Evolutionary conservation across 2,113 vertebrate species (phyloP).

Genomic region (Anas platyrhynchos): DNA sequence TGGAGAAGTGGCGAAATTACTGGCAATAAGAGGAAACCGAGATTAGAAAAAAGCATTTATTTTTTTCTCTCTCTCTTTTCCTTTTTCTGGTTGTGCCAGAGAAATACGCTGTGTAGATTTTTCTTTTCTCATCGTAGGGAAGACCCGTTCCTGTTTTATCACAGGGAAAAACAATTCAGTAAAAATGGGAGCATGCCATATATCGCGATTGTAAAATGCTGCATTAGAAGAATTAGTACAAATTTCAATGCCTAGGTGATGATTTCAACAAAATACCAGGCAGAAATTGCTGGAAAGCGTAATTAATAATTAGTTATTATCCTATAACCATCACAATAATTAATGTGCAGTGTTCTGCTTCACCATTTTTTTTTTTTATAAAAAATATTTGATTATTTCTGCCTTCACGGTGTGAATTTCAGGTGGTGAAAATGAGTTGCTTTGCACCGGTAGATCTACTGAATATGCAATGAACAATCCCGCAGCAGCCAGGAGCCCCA

Average conservation of each 20-base stretch:
- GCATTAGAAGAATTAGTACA: constrained; percentile 27
- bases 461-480: constrained; percentile 69
- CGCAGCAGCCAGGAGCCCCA: constrained; percentile 48
- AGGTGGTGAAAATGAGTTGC: constrained; percentile 66
- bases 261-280: constrained; percentile 14
- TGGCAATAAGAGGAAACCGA: background rate
- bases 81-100: background rate
- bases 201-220: constrained; percentile 27
- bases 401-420: constrained; percentile 33
- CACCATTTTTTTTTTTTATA: constrained; percentile 28
- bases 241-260: background rate
- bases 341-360: constrained; percentile 57
- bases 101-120: background rate
- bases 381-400: constrained; percentile 70
- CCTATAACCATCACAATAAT: constrained; percentile 57
- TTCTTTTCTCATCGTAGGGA: background rate
- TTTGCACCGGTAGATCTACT: constrained; percentile 56
- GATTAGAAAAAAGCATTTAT: background rate
- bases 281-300: constrained; percentile 35
- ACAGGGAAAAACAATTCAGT: background rate
- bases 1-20: background rate
- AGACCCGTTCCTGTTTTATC: constrained; percentile 2
- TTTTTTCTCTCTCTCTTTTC: background rate
- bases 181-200: background rate
- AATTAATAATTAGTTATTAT: constrained; percentile 69